Evolutionary conservation across 2,888 invertebrate genomes (phyloP), one percentile per base, ranked within the genome.

Genomic region (Cantharis nigra): DNA sequence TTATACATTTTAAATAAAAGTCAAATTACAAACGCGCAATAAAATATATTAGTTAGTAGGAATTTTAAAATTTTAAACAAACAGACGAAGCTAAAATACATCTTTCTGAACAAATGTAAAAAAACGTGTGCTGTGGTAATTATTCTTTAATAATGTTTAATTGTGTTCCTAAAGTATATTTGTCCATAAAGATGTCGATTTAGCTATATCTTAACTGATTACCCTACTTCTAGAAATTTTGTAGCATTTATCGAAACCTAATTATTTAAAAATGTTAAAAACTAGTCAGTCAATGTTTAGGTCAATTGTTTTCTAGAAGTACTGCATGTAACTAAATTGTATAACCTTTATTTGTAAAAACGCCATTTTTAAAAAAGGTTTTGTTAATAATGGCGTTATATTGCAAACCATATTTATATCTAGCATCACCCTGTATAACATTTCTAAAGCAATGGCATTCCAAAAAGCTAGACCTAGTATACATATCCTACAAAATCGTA

Each of bases 241-340:
- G 49, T 49, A 49, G 49, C 49, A 49, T 49, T 49, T 49, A 49
- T n/a, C n/a, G 49, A 49, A n/a, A 49, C 49, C 49, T 49, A 49
- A 49, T 49, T 49, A 49, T 49, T 49, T 49, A 49, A 49, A 49
- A 49, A 49, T 49, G n/a, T 49, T 49, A 49, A 49, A 71, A 76
- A 72, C 64, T 77, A 79, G 76, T 28, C 28, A 74, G 75, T 79
- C 79, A 77, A 79, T 79, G 79, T 79, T 77, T 77, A 77, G 77
- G 79, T 79, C 79, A 79, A 79, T 79, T 79, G 75, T 77, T 74
- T 76, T 71, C 70, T 72, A 71, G 72, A 67, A 26, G 20, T 23
- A 67, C 65, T 23, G 26, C 26, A 67, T 67, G 23, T 23, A 67
- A 23, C 65, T 67, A 23, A 64, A 67, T 67, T 67, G 65, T 67